phyloP scores from a whole-genome alignment of 2,797 vertebrate species.

The Pseudochirops corinnae region DNA sequence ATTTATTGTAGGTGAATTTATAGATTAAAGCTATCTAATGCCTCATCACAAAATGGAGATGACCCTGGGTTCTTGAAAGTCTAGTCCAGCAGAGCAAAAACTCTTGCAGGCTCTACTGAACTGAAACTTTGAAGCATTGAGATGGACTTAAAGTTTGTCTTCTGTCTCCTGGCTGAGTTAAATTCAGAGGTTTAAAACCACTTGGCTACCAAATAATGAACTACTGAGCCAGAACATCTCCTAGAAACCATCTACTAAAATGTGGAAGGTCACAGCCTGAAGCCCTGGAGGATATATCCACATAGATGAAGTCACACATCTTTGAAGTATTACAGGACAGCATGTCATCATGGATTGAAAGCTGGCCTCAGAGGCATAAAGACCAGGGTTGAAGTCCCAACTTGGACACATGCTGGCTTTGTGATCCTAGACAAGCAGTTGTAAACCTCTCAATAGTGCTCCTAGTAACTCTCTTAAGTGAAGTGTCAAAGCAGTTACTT shows the following conservation, averaged over 20 bases:
- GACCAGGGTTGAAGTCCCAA: not conserved
- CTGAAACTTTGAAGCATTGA: not conserved
- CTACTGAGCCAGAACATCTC: not conserved
- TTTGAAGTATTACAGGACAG: not conserved
- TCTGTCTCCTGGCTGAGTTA: not conserved
- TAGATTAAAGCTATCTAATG: not conserved
- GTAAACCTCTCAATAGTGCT: not conserved
- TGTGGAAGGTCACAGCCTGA: not conserved
- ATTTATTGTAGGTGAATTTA: not conserved
- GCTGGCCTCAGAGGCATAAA: not conserved
- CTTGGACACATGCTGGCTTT: not conserved
- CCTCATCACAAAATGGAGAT: not conserved
- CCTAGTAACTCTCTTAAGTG: not conserved
- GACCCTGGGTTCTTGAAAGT: not conserved
- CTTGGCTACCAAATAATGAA: not conserved
- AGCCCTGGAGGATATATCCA: not conserved
- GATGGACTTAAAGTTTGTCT: not conserved
- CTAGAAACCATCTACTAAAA: not conserved
- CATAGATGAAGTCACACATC: not conserved
- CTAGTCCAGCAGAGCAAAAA: not conserved
- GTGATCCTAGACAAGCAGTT: not conserved
- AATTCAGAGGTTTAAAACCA: not conserved
- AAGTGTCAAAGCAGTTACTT: not conserved
- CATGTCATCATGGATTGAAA: not conserved
- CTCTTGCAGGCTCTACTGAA: not conserved